These are phyloP conservation scores for Scaptomyza caliginosa DNA, from an alignment of 2,888 invertebrate species.

Conservation along the genomic window DNA sequence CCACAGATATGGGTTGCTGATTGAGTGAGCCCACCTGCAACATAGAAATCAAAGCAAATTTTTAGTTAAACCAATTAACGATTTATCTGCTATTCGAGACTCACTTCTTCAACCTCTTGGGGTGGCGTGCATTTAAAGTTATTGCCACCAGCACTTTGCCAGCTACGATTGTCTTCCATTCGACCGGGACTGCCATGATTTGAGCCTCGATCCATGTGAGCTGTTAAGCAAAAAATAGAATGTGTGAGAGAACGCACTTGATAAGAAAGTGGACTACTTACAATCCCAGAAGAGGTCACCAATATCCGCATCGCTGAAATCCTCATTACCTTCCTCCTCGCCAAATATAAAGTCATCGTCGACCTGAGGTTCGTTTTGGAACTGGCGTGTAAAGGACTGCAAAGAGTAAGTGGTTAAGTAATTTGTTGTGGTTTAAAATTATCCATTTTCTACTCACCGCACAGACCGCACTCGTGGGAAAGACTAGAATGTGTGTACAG, in stretches of 20 bases:
- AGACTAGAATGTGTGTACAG: constrained; percentile 98
- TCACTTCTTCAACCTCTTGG: constrained; percentile 84
- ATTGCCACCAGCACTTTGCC: constrained; percentile 85
- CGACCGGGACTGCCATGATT: constrained; percentile 86
- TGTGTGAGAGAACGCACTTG: background rate
- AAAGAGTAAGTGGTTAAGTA: background rate
- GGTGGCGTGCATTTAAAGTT: constrained; percentile 83
- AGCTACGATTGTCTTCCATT: constrained; percentile 84
- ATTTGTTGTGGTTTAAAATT: background rate
- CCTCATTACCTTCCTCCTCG: constrained; percentile 85
- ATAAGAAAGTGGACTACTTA: constrained; percentile 59
- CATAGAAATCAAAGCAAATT: background rate
- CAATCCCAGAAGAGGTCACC: constrained; percentile 91
- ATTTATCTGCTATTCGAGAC: background rate
- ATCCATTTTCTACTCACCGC: constrained; percentile 87
- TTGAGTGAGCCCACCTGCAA: constrained; percentile 92
- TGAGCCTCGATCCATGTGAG: constrained; percentile 85
- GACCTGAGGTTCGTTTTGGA: constrained; percentile 82
- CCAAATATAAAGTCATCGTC: constrained; percentile 87
- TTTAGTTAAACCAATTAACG: background rate
- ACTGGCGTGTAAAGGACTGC: constrained; percentile 81
- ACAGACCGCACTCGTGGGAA: constrained; percentile 98
- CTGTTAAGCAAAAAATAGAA: constrained; percentile 68
- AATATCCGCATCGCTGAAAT: constrained; percentile 82
- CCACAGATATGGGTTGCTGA: constrained; percentile 98